Conservation (phyloP, 2,797 vertebrate species). For the Cuculus canorus region DNA sequence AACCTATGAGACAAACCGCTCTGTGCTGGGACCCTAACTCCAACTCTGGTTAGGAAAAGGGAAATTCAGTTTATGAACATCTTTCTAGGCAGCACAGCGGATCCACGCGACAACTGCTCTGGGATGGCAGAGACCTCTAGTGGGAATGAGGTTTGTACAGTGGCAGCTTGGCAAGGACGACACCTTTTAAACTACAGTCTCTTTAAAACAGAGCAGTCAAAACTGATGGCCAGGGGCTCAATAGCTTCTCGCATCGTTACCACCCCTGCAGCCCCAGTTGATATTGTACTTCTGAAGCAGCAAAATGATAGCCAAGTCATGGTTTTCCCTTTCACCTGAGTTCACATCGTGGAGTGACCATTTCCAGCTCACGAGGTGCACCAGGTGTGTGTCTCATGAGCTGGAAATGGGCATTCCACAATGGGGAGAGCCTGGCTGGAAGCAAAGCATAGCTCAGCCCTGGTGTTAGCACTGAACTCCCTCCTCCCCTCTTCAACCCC, state of each 20-base stretch:
- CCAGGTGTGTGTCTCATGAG: too few relatives aligned
- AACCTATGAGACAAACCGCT: neutral
- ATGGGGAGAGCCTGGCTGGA: neutral
- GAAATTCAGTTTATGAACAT: accelerated
- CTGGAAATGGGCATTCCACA: too few relatives aligned
- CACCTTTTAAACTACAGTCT: neutral
- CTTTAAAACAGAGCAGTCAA: accelerated
- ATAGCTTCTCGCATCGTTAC: accelerated
- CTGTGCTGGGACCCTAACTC: neutral
- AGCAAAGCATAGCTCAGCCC: neutral
- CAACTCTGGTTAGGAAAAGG: neutral
- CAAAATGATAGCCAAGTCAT: accelerated
- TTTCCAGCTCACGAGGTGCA: neutral
- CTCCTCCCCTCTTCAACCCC: neutral
- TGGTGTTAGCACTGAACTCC: neutral
- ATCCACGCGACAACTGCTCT: neutral
- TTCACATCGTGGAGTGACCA: neutral
- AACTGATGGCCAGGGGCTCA: neutral
- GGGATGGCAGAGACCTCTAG: neutral
- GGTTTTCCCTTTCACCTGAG: neutral
- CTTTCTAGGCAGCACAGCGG: neutral
- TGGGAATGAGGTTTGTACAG: neutral
- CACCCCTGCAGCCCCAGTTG: neutral
- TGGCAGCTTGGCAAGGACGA: neutral
- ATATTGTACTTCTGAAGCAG: neutral